Percentiles rank a stretch among this genome's conserved stretches.
These are phyloP conservation scores for Podarcis raffonei DNA, from an alignment of 2,113 vertebrate species.

Conservation along the genomic window DNA sequence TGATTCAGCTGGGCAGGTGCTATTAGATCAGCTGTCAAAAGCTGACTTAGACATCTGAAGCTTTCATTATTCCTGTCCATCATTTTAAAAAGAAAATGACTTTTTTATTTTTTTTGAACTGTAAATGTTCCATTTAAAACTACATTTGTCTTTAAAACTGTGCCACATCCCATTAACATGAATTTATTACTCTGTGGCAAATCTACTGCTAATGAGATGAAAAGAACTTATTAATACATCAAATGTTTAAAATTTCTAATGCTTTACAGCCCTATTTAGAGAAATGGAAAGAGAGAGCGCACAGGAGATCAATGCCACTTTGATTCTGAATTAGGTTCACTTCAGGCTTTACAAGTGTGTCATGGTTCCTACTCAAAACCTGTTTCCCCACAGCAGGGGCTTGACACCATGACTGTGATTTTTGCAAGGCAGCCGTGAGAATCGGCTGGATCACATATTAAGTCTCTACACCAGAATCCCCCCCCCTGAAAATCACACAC, in stretches of 20 bases:
- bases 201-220: slow-evolving; percentile 40
- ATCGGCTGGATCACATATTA: not conserved
- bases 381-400: not conserved
- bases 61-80: slow-evolving; percentile 15
- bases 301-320: not conserved
- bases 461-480: not conserved
- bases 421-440: not conserved
- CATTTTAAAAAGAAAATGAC: slow-evolving; percentile 8
- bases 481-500: no score
- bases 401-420: not conserved
- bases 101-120: not conserved
- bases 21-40: not conserved
- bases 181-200: slow-evolving; percentile 26
- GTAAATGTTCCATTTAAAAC: slow-evolving; percentile 17
- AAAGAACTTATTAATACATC: slow-evolving; percentile 39
- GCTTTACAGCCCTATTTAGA: slow-evolving; percentile 3
- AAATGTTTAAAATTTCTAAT: slow-evolving; percentile 2
- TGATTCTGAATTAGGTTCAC: not conserved
- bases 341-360: not conserved
- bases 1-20: not conserved
- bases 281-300: not conserved
- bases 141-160: slow-evolving; percentile 25
- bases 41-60: not conserved
- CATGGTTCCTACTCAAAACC: not conserved
- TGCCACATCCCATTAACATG: slow-evolving; percentile 13